A percentile compares a stretch with the other conserved stretches of the same genome.
Evolutionary conservation across 2,888 invertebrate species (phyloP).

Genomic region (Heliconius ismenius): DNA sequence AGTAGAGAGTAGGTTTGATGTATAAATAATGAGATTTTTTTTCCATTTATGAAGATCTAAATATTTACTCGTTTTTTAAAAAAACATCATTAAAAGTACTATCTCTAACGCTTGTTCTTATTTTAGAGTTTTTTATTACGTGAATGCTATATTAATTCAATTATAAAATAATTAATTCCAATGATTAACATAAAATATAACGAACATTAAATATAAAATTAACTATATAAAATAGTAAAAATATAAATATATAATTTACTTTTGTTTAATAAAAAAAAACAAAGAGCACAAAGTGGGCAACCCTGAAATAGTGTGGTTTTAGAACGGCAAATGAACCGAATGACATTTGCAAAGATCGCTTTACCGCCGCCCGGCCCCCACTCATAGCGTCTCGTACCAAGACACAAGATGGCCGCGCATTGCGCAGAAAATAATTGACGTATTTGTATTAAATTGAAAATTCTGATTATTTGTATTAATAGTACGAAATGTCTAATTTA

Average conservation of each 20-base stretch:
- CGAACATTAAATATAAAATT: not conserved
- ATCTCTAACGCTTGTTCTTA: not conserved
- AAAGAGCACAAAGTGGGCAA: slow-evolving; percentile 5
- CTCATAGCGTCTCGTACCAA: slow-evolving; percentile 24
- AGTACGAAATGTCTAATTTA: slow-evolving; percentile 85
- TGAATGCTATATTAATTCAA: not conserved
- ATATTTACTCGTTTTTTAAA: too few species aligned
- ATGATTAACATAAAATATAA: not conserved
- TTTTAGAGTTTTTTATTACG: not conserved
- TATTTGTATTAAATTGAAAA: slow-evolving; percentile 36
- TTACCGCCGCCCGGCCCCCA: slow-evolving; percentile 12
- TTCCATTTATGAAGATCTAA: too few species aligned
- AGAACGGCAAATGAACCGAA: slow-evolving; percentile 9
- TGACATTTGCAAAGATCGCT: slow-evolving; percentile 16
- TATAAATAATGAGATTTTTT: too few species aligned
- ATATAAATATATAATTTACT: not conserved
- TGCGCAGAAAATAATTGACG: slow-evolving; percentile 41
- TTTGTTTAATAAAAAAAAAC: not conserved
- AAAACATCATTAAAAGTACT: not conserved
- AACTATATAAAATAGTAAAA: not conserved
- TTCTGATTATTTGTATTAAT: slow-evolving; percentile 38
- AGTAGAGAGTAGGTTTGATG: too few species aligned
- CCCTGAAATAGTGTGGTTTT: slow-evolving; percentile 14
- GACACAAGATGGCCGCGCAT: slow-evolving; percentile 48
- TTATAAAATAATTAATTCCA: too few species aligned